phyloP scores from a whole-genome alignment of 2,113 vertebrate genomes.

The Mus pahari region DNA sequence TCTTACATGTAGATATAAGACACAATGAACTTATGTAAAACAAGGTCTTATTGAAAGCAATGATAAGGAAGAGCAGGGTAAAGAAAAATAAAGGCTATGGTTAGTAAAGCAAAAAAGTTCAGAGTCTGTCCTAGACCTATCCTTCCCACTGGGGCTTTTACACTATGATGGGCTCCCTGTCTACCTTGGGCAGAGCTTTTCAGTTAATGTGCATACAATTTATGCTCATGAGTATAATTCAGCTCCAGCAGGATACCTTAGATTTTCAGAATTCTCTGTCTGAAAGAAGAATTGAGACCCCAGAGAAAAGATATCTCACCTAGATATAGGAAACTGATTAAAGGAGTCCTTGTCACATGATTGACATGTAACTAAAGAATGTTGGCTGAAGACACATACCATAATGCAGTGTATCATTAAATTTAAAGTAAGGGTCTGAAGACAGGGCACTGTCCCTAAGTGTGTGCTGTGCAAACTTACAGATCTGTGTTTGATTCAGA shows the following conservation, averaged over 20 bases:
- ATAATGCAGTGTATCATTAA: background rate
- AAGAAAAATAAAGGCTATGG: rapidly evolving
- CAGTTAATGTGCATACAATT: background rate
- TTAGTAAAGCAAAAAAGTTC: rapidly evolving
- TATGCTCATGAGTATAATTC: background rate
- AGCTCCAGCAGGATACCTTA: background rate
- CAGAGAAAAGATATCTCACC: background rate
- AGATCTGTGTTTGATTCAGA: no score
- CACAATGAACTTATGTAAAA: background rate
- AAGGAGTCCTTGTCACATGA: background rate
- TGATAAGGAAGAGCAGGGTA: background rate
- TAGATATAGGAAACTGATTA: background rate
- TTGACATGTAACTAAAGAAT: background rate
- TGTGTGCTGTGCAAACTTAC: no score
- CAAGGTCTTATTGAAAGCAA: background rate
- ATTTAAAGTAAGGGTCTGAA: background rate
- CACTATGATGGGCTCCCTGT: no score
- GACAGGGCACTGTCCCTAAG: background rate
- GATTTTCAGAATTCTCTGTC: background rate
- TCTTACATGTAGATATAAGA: background rate
- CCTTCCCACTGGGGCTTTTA: background rate
- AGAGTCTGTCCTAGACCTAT: no score
- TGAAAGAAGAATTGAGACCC: background rate
- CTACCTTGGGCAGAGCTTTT: no score
- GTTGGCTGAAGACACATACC: background rate